These are phyloP conservation scores for Silurus lanzhouensis DNA, from an alignment of 2,797 vertebrate species.

Conservation along the genomic window DNA sequence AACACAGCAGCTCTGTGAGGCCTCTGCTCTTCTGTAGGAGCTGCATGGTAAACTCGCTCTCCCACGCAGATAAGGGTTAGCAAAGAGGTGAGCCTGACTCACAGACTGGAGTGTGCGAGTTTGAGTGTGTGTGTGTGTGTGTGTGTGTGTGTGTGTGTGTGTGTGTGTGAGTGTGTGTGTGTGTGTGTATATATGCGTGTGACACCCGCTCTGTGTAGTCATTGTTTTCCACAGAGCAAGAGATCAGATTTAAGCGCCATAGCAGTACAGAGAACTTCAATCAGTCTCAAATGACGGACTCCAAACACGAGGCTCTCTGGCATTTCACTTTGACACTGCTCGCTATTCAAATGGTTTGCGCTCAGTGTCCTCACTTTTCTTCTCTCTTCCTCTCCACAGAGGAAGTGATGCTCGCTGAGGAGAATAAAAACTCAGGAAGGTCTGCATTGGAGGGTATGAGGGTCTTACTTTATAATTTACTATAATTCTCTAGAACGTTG, in stretches of 20 bases:
- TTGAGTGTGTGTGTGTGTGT: conserved; percentile 48
- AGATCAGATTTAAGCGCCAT: conserved; percentile 36
- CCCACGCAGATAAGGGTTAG: conserved; percentile 78
- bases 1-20: conserved; percentile 56
- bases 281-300: conserved; percentile 22
- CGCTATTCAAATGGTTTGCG: conserved; percentile 1
- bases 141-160: conserved; percentile 53
- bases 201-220: conserved; percentile 44
- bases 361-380: conserved; percentile 13
- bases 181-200: conserved; percentile 12
- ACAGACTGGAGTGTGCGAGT: conserved; percentile 69
- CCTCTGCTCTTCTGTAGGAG: conserved; percentile 48
- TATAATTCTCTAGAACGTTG: neutral
- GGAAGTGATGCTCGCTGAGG: conserved; percentile 99
- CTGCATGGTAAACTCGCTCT: conserved; percentile 68
- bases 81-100: conserved; percentile 80
- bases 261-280: conserved; percentile 18
- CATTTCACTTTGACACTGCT: conserved; percentile 24
- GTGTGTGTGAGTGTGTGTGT: neutral
- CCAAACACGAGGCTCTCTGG: conserved; percentile 16
- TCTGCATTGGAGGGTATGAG: conserved; percentile 94
- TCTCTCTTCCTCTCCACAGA: conserved; percentile 74
- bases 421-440: conserved; percentile 95
- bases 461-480: conserved; percentile 19
- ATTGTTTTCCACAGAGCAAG: conserved; percentile 39